Base-by-base conservation (phyloP, 2,113 vertebrate genomes). In the Eidolon helvum region DNA sequence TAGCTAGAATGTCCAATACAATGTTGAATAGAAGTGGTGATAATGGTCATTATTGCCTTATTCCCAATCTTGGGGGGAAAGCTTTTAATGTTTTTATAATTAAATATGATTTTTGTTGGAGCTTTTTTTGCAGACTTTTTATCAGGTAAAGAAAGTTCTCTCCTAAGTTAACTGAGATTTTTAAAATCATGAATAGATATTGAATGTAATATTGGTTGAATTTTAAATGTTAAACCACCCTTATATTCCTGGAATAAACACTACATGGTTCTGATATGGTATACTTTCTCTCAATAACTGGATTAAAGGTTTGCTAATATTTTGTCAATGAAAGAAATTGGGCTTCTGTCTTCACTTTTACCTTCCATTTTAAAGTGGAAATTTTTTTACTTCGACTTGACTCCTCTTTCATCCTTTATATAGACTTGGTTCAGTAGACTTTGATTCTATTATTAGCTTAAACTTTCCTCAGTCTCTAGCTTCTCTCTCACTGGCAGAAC, bases 381-480 rank as follows among this genome's bases (percentile, higher is more conserved):
- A 4, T 90, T 85, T 87, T 72, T 83, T 78, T 33, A 22, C 40
- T 43, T 40, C n/a, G 45, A 14, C 2, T 72, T 57, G 53, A 87
- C 26, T 30, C 10, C 33, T 45, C 45, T 82, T 94, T 97, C 66
- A 26, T 78, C 69, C 57, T 92, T 33, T 89, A 26, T 90, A 80
- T 26, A 63, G 75, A 57, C 10, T 85, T 86, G 21, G 26, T 61
- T 96, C n/a, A 94, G 35, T 87, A 77, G 91, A 80, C 24, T 97
- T 92, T 82, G 22, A 28, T 93, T 93, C 84, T 91, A 38, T 84
- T 93, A 89, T 90, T 97, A 86, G 65, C 66, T 87, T 93, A 93
- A 90, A 79, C n/a, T 87, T 86, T 63, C 28, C 38, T n/a, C 33
- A 33, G 40, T 59, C 38, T 93, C 53, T 84, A 66, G 24, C 53